phyloP scores from a whole-genome alignment of 2,113 vertebrate species.

The Puffinus mauretanicus region DNA sequence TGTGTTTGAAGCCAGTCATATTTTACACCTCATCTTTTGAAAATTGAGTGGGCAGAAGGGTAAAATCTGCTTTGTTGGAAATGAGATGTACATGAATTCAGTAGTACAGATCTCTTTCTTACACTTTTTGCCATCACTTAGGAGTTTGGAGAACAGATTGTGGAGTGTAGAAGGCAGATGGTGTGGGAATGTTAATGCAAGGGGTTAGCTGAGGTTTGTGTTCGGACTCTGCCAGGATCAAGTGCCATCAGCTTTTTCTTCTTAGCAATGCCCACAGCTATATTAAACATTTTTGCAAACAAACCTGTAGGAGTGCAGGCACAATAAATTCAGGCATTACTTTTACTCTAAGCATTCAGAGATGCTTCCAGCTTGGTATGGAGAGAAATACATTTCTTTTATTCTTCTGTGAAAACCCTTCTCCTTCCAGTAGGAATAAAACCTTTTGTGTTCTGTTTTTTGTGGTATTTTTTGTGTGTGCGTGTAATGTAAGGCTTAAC shows the following conservation, averaged over 20 bases:
- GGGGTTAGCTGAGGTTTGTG: not conserved
- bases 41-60: not conserved
- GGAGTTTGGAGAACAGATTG: not conserved
- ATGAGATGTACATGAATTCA: not conserved
- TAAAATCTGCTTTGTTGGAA: not conserved
- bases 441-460: not conserved
- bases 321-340: not conserved
- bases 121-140: not conserved
- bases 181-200: not conserved
- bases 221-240: not conserved
- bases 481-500: not conserved
- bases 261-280: not conserved
- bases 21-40: not conserved
- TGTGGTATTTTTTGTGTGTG: rapidly evolving
- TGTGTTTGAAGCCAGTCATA: not conserved
- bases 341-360: not conserved
- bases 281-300: not conserved
- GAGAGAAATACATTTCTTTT: not conserved
- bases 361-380: not conserved
- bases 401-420: not conserved
- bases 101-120: not conserved
- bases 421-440: not conserved
- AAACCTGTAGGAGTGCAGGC: not conserved
- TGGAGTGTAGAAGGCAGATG: not conserved
- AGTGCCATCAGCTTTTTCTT: not conserved